Base-by-base conservation (phyloP, 2,113 vertebrate genomes). In the Pycnonotus jocosus region DNA sequence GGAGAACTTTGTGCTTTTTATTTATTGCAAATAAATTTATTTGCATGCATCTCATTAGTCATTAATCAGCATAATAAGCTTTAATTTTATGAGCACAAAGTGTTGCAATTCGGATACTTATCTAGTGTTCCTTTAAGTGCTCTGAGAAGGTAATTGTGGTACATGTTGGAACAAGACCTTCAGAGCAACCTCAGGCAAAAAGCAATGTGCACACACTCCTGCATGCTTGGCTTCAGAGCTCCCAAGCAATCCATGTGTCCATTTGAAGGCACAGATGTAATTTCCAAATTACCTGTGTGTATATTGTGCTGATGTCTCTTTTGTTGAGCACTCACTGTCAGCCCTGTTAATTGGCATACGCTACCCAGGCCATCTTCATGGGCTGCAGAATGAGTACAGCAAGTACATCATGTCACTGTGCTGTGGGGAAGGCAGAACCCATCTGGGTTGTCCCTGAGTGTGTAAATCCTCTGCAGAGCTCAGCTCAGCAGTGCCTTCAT, bases 1-100 rank as follows among this genome's bases (percentile, higher is more conserved):
- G 83, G 33, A 68, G 47, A 86, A 48, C 62, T 45, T 28, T 1
- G 23, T 42, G 28, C 65, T 18, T 86, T 68, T 76, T 64, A 80
- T n/a, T n/a, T n/a, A n/a, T n/a, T n/a, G n/a, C n/a, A n/a, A n/a
- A n/a, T n/a, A n/a, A n/a, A n/a, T 68, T 76, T 64, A 80, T 95
- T 80, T 86, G 80, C 72, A 81, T 61, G 56, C 77, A 30, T 74
- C 64, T 80, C 81, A 78, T 86, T 58, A 68, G 64, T 86, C 80
- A 90, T 69, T 95, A 94, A 97, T 95, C 69, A 78, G 60, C 78
- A 54, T 82, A 89, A 96, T 86, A 35, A 85, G 92, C 92, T 91
- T 96, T 93, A 86, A 93, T 96, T 96, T 97, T 95, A 96, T 71
- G 61, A 94, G 94, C 79, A 96, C 91, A 44, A 45, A 70, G 28